A percentile compares a stretch with the other conserved stretches of the same genome.
Conservation (phyloP, 2,797 vertebrate genomes). For the Pteronotus mesoamericanus region DNA sequence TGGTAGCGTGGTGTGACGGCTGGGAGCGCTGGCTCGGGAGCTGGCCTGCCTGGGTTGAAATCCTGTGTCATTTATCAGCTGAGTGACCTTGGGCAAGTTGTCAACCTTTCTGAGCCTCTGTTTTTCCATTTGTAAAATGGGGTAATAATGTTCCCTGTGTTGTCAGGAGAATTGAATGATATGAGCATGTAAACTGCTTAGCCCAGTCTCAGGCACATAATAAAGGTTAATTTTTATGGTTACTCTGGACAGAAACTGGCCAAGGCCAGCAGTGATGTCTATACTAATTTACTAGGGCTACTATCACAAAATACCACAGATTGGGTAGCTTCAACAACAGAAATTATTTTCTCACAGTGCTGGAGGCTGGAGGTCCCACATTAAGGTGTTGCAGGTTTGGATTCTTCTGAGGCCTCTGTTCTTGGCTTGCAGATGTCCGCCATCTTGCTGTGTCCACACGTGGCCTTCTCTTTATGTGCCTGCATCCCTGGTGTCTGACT, state of each 20-base stretch:
- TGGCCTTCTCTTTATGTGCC: not conserved
- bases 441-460: no score
- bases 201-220: not conserved
- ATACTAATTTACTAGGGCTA: not conserved
- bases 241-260: not conserved
- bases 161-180: not conserved
- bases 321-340: no score
- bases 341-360: no score
- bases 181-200: not conserved
- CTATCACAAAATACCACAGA: not conserved
- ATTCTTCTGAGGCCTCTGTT: no score
- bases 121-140: not conserved
- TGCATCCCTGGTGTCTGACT: not conserved
- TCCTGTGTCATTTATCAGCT: not conserved
- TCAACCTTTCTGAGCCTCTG: no score
- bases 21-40: not conserved
- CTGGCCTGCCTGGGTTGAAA: not conserved
- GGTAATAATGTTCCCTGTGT: not conserved
- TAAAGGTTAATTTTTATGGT: not conserved
- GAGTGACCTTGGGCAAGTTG: not conserved
- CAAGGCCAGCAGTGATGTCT: not conserved
- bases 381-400: no score
- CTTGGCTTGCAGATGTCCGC: no score
- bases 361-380: no score
- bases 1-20: not conserved